Percentiles rank a stretch among this genome's conserved stretches.
phyloP scores from a whole-genome alignment of 2,797 vertebrate species.

The Syngnathus acus region DNA sequence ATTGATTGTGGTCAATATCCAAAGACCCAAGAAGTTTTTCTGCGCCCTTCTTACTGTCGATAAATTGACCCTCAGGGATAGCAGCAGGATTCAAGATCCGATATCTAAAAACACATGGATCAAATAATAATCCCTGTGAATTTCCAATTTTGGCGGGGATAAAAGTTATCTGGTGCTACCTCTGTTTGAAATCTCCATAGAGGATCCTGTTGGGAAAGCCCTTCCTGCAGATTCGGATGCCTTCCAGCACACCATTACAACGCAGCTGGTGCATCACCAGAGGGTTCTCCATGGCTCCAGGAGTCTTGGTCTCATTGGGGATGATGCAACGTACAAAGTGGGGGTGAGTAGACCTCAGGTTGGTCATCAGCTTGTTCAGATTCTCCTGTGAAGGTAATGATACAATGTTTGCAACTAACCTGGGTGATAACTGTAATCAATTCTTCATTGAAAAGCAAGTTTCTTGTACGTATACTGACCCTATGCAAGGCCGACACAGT shows the following conservation, averaged over 20 bases:
- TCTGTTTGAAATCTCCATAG: constrained; percentile 81
- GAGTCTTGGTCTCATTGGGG: constrained; percentile 82
- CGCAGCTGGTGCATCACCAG: constrained; percentile 82
- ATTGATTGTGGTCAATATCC: constrained; percentile 69
- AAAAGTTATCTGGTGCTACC: constrained; percentile 43
- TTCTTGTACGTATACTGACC: constrained; percentile 33
- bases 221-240: constrained; percentile 84
- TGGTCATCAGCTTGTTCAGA: constrained; percentile 78
- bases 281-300: constrained; percentile 67
- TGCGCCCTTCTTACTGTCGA: constrained; percentile 68
- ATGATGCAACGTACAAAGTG: constrained; percentile 83
- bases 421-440: not conserved
- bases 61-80: constrained; percentile 70
- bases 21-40: constrained; percentile 67
- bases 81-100: constrained; percentile 68
- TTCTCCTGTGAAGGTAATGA: constrained; percentile 59
- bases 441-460: not conserved
- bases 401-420: not conserved
- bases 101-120: constrained; percentile 45
- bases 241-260: constrained; percentile 81
- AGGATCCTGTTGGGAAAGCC: constrained; percentile 82
- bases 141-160: not conserved
- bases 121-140: not conserved
- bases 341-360: constrained; percentile 76
- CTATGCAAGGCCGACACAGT: constrained; percentile 82